A percentile compares a stretch with the other conserved stretches of the same genome.
These are phyloP conservation scores for Melieria crassipennis DNA, from an alignment of 2,888 invertebrate genomes.

Conservation along the genomic window DNA sequence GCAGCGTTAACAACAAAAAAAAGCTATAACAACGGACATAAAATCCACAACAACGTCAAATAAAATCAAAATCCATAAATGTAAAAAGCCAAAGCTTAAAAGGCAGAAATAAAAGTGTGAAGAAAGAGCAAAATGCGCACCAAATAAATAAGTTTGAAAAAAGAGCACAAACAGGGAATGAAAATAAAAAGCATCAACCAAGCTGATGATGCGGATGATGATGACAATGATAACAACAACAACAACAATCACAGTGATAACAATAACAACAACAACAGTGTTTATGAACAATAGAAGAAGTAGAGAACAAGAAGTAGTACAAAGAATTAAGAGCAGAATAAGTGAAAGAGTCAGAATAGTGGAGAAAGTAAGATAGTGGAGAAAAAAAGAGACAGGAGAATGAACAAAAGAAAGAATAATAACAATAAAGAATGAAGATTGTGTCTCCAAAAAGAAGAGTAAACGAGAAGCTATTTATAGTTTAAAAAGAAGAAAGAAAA, in stretches of 20 bases:
- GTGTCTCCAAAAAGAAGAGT: too few species aligned
- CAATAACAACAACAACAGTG: neutral
- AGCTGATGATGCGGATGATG: too few species aligned
- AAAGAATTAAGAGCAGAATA: too few species aligned
- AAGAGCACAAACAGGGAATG: too few species aligned
- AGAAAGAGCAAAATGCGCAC: neutral
- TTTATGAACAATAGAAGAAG: too few species aligned
- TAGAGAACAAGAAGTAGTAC: too few species aligned
- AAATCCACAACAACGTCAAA: neutral
- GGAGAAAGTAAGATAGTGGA: neutral
- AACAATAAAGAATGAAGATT: too few species aligned
- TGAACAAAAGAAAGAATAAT: neutral
- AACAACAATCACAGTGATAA: neutral
- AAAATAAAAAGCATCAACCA: too few species aligned
- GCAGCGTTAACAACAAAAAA: slow-evolving; percentile 10
- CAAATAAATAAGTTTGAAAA: too few species aligned
- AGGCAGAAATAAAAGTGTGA: slow-evolving; percentile 6
- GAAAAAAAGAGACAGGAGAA: neutral
- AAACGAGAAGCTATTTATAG: too few species aligned
- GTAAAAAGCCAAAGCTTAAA: slow-evolving; percentile 4
- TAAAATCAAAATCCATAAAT: slow-evolving; percentile 8
- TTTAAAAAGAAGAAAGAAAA: too few species aligned
- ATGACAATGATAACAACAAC: neutral
- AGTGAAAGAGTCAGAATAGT: neutral
- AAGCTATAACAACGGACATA: neutral